These are phyloP conservation scores for Manis javanica DNA, from an alignment of 2,797 vertebrate species.

Conservation along the genomic window DNA sequence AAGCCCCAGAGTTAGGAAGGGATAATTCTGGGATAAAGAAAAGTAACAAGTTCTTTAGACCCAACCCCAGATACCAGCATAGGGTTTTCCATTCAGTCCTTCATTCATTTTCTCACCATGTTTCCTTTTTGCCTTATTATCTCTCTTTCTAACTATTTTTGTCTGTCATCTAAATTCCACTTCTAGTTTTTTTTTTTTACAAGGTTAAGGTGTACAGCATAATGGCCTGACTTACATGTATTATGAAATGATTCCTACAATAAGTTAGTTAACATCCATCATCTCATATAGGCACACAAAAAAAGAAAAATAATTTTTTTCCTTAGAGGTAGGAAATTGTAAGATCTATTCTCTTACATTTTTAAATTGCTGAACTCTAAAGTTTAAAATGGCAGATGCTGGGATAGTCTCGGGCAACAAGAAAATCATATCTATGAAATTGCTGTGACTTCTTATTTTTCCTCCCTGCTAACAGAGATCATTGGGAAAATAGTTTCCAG, in stretches of 20 bases:
- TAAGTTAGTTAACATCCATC: neutral
- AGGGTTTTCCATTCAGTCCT: neutral
- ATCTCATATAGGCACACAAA: neutral
- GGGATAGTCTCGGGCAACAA: neutral
- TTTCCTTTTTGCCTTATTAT: neutral
- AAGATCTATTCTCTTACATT: neutral
- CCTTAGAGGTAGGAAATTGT: neutral
- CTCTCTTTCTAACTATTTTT: neutral
- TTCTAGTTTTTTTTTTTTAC: neutral
- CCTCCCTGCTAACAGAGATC: neutral
- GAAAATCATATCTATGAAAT: neutral
- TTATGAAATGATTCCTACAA: neutral
- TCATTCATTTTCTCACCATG: neutral
- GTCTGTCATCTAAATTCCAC: neutral
- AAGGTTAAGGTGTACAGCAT: neutral
- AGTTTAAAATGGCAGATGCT: neutral
- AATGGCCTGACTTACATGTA: neutral
- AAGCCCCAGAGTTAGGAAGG: neutral
- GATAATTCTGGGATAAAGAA: neutral
- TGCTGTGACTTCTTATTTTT: slow-evolving; percentile 16
- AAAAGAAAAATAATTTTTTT: neutral
- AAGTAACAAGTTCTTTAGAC: neutral
- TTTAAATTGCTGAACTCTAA: neutral
- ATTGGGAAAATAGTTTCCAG: slow-evolving; percentile 35
- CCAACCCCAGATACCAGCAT: neutral